These are phyloP conservation scores for Drosophila burlai DNA, from an alignment of 1,140 invertebrate genomes.

Conservation along the genomic window DNA sequence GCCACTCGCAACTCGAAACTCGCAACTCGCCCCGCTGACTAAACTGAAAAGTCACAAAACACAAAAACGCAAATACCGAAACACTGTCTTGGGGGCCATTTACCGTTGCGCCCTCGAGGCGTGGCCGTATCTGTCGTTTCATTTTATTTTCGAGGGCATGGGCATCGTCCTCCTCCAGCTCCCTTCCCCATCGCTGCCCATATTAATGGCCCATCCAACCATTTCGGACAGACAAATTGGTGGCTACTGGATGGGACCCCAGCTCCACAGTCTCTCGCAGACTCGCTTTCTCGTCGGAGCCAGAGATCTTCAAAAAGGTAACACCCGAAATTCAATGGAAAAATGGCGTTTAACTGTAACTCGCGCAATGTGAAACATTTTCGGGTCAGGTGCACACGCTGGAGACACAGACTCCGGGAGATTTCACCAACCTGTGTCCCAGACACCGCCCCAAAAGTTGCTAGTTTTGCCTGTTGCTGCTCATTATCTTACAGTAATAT, in stretches of 20 bases:
- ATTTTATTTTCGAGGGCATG: conserved; percentile 66
- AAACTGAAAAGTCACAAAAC: conserved; percentile 25
- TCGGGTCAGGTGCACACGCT: conserved; percentile 74
- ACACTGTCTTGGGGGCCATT: conserved; percentile 61
- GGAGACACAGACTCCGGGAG: conserved; percentile 28
- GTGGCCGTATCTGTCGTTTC: conserved; percentile 69
- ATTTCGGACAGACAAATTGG: conserved; percentile 55
- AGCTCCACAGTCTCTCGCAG: conserved; percentile 26
- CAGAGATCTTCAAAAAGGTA: conserved; percentile 39
- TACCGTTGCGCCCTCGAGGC: conserved; percentile 78
- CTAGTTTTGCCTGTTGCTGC: conserved; percentile 28
- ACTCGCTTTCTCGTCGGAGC: conserved; percentile 40
- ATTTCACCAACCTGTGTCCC: conserved; percentile 67
- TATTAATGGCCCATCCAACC: conserved; percentile 59
- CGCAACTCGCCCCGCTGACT: conserved; percentile 22
- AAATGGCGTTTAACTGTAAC: conserved; percentile 83
- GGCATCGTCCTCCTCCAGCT: neutral
- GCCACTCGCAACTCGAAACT: neutral
- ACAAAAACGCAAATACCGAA: conserved; percentile 14
- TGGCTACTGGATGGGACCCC: conserved; percentile 64
- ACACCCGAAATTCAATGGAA: conserved; percentile 72
- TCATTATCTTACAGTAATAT: conserved; percentile 81
- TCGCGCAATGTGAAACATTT: conserved; percentile 79
- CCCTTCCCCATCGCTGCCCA: conserved; percentile 6
- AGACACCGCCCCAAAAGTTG: conserved; percentile 47